Evolutionary conservation across 2,797 vertebrate species (phyloP).

Genomic region (Bovichtus diacanthus): DNA sequence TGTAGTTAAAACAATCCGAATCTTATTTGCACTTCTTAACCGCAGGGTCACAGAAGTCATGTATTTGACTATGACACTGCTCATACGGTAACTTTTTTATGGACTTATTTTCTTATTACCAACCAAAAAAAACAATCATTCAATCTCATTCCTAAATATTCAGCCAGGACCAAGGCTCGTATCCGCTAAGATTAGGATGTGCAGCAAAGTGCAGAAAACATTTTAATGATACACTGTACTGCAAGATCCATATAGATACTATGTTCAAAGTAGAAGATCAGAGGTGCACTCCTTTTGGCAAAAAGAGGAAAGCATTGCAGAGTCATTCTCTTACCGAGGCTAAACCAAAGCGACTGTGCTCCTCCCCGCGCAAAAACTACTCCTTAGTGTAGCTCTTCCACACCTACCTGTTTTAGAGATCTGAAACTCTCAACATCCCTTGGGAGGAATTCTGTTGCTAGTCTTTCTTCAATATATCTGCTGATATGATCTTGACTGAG

Average conservation of each 20-base stretch:
- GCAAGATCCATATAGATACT: slow-evolving; percentile 32
- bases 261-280: slow-evolving; percentile 41
- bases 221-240: slow-evolving; percentile 23
- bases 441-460: slow-evolving; percentile 44
- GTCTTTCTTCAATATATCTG: slow-evolving; percentile 53
- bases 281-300: slow-evolving; percentile 20
- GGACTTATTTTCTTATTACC: slow-evolving; percentile 5
- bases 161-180: not conserved
- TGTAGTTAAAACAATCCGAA: slow-evolving; percentile 64
- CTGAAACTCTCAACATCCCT: slow-evolving; percentile 42
- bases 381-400: slow-evolving; percentile 39
- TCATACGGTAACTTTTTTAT: slow-evolving; percentile 11
- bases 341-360: slow-evolving; percentile 46
- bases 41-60: slow-evolving; percentile 41
- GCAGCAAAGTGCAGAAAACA: slow-evolving; percentile 6
- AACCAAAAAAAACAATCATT: not conserved
- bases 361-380: slow-evolving; percentile 21
- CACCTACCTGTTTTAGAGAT: slow-evolving; percentile 58
- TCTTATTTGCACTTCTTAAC: slow-evolving; percentile 70
- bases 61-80: slow-evolving; percentile 15
- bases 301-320: slow-evolving; percentile 28
- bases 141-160: not conserved
- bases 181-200: slow-evolving; percentile 1
- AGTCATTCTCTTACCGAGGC: slow-evolving; percentile 37
- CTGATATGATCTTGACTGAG: slow-evolving; percentile 60